Evolutionary conservation across 2,888 invertebrate genomes (phyloP).

Genomic region (Sisyra nigra): DNA sequence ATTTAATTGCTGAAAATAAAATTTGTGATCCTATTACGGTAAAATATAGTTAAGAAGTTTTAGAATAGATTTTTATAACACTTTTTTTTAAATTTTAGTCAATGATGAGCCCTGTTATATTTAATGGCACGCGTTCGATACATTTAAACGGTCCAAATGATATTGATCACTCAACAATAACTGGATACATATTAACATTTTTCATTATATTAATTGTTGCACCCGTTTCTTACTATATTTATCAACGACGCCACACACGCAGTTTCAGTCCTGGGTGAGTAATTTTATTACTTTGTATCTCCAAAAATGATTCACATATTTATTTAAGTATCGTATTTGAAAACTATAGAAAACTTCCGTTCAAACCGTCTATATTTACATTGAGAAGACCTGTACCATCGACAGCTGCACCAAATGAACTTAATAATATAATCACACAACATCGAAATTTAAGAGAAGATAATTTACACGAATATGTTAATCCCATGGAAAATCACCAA

Average conservation of each 20-base stretch:
- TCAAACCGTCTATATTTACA: too few species aligned
- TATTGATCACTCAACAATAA: not conserved
- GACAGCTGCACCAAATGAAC: not conserved
- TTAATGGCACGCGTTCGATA: not conserved
- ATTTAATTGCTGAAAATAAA: constrained; percentile 21
- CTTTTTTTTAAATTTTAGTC: not conserved
- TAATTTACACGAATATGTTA: not conserved
- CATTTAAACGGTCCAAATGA: not conserved
- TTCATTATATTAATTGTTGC: not conserved
- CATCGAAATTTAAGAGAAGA: not conserved
- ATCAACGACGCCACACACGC: not conserved
- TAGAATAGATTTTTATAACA: not conserved
- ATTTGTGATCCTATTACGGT: constrained; percentile 19
- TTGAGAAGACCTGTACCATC: too few species aligned
- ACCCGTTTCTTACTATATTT: not conserved
- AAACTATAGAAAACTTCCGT: too few species aligned
- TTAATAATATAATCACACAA: not conserved
- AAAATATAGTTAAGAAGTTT: not conserved
- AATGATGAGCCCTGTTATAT: not conserved
- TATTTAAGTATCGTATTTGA: too few species aligned
- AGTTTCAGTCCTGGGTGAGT: constrained; percentile 1
- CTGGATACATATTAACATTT: not conserved
- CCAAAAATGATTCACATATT: too few species aligned
- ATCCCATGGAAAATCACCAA: constrained; percentile 1
- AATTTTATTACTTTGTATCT: not conserved